Evolutionary conservation across 2,888 invertebrate genomes (phyloP).

Genomic region (Pyralis farinalis): DNA sequence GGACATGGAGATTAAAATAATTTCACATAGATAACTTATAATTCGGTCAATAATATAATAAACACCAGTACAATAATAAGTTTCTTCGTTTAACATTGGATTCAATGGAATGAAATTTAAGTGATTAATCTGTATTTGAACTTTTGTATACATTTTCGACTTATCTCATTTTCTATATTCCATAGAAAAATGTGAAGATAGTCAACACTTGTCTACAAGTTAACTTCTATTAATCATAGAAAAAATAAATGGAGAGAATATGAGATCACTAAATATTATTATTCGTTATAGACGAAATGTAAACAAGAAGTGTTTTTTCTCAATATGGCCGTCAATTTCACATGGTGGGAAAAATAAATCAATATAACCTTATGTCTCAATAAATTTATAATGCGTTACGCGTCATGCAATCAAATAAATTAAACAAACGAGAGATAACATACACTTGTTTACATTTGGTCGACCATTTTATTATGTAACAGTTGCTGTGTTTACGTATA

Average conservation of each 20-base stretch:
- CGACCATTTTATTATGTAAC: conserved; percentile 31
- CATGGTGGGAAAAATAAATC: conserved; percentile 34
- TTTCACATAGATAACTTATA: too few relatives aligned
- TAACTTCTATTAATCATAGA: conserved; percentile 34
- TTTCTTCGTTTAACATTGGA: conserved; percentile 29
- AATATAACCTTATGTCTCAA: conserved; percentile 8
- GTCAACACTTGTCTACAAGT: conserved; percentile 18
- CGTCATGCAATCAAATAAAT: conserved; percentile 1
- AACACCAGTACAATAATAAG: conserved; percentile 28
- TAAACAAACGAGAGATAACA: conserved; percentile 2
- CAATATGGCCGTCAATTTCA: conserved; percentile 43
- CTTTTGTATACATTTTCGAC: conserved; percentile 23
- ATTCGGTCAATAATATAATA: too few relatives aligned
- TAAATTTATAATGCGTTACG: conserved; percentile 3
- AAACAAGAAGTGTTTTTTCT: conserved; percentile 55
- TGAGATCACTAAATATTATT: conserved; percentile 69
- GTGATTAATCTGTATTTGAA: conserved; percentile 1
- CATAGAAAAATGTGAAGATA: conserved; percentile 28
- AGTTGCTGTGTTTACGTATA: conserved; percentile 46
- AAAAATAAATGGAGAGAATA: conserved; percentile 55
- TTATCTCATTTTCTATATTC: conserved; percentile 28
- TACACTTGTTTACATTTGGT: conserved; percentile 67
- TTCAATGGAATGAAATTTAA: conserved; percentile 22
- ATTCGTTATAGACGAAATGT: conserved; percentile 57
- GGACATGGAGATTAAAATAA: not conserved